These are phyloP conservation scores for Nannoperca australis DNA, from an alignment of 2,797 vertebrate genomes.

Conservation along the genomic window DNA sequence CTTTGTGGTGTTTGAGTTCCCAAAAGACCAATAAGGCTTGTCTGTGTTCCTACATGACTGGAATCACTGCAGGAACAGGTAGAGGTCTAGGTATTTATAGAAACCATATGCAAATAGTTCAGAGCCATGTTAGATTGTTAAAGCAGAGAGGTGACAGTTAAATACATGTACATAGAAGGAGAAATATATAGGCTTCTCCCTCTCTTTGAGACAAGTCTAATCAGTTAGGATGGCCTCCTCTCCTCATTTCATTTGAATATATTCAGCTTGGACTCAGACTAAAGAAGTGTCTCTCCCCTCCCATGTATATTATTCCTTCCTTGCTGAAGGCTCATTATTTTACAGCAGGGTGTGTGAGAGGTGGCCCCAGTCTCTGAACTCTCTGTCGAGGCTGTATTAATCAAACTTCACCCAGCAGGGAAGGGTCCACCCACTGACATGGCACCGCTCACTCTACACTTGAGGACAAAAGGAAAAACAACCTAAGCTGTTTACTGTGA, in stretches of 20 bases:
- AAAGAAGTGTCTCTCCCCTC: constrained; percentile 80
- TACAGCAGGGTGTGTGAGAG: constrained; percentile 87
- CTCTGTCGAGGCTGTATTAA: constrained; percentile 90
- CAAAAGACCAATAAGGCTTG: constrained; percentile 87
- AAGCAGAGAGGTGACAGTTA: constrained; percentile 84
- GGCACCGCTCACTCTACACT: constrained; percentile 82
- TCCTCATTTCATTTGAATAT: constrained; percentile 91
- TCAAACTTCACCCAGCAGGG: constrained; percentile 91
- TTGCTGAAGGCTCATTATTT: constrained; percentile 94
- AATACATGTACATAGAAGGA: constrained; percentile 80
- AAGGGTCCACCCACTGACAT: constrained; percentile 84
- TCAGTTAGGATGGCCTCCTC: constrained; percentile 84
- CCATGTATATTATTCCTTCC: constrained; percentile 89
- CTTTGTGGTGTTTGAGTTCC: constrained; percentile 83
- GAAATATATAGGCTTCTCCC: constrained; percentile 76
- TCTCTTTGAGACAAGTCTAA: constrained; percentile 87
- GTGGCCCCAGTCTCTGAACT: constrained; percentile 90
- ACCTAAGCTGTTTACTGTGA: constrained; percentile 46
- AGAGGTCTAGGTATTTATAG: constrained; percentile 89
- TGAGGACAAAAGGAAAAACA: constrained; percentile 84
- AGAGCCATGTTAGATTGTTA: constrained; percentile 85
- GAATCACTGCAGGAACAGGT: constrained; percentile 76
- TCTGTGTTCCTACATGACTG: constrained; percentile 74
- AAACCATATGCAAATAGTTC: constrained; percentile 88
- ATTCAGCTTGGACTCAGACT: constrained; percentile 85